Evolutionary conservation across 2,797 vertebrate species (phyloP).

Genomic region (Halcyon badia): DNA sequence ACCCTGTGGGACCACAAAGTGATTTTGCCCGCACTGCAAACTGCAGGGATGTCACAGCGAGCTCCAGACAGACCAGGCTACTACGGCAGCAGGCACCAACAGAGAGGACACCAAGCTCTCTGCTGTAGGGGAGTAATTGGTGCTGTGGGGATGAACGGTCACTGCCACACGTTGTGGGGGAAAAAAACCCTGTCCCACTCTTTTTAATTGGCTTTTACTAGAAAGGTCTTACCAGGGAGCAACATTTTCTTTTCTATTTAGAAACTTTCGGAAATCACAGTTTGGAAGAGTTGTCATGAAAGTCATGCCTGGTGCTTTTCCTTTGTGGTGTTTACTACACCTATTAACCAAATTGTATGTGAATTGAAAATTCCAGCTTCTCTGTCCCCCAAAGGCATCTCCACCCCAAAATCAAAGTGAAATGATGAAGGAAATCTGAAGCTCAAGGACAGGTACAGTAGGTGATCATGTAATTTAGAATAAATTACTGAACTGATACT

Average conservation of each 20-base stretch:
- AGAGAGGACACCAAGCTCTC: background rate
- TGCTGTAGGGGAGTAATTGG: rapidly evolving
- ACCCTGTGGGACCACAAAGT: background rate
- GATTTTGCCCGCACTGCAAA: background rate
- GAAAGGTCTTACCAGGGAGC: background rate
- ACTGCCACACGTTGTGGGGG: background rate
- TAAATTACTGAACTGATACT: background rate
- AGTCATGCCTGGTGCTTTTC: background rate
- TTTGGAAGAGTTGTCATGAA: background rate
- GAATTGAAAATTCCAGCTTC: background rate
- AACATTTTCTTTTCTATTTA: background rate
- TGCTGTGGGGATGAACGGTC: background rate
- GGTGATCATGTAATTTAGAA: background rate
- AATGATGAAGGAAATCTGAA: background rate
- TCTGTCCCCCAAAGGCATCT: background rate
- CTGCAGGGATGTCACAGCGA: rapidly evolving
- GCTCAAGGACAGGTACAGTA: background rate
- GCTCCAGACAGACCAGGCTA: rapidly evolving
- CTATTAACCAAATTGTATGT: background rate
- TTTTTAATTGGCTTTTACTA: background rate
- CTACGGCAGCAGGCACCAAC: background rate
- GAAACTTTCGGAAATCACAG: background rate
- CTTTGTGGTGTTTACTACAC: background rate
- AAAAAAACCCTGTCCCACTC: background rate
- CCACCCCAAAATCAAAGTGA: background rate